Conservation (phyloP, 1,140 invertebrate genomes). For the Zaprionus lachaisei region DNA sequence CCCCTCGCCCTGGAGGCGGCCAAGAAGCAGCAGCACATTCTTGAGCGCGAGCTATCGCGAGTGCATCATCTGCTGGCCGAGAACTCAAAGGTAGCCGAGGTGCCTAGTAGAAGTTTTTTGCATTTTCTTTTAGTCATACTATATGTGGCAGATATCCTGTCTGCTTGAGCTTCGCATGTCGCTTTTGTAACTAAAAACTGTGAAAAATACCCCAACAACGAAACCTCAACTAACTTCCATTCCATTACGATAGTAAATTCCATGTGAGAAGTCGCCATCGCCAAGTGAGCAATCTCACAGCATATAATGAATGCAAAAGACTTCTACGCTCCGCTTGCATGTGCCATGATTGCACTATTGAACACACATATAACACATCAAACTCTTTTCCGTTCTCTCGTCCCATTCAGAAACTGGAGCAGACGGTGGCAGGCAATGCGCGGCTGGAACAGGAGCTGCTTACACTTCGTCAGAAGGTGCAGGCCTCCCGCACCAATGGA, state of each 20-base stretch:
- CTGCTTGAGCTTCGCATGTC: constrained; percentile 76
- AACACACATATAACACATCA: constrained; percentile 16
- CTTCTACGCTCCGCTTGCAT: constrained; percentile 66
- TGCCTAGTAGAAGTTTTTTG: constrained; percentile 84
- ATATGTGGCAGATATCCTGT: constrained; percentile 42
- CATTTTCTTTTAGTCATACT: constrained; percentile 46
- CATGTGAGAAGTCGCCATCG: not conserved
- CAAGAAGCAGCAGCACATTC: constrained; percentile 89
- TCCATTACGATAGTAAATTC: not conserved
- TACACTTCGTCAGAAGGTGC: constrained; percentile 92
- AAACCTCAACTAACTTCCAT: constrained; percentile 17
- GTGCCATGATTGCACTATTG: constrained; percentile 29
- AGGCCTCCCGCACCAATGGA: constrained; percentile 86
- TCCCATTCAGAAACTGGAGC: constrained; percentile 91
- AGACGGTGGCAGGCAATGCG: constrained; percentile 95
- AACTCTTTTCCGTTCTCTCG: constrained; percentile 6
- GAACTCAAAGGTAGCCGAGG: constrained; percentile 92
- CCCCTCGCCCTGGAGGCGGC: constrained; percentile 89
- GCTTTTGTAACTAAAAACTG: constrained; percentile 74
- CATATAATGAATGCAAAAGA: constrained; percentile 66
- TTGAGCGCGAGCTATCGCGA: constrained; percentile 93
- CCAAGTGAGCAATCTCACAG: not conserved
- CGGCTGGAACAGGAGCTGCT: constrained; percentile 94
- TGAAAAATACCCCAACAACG: constrained; percentile 14
- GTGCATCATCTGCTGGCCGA: constrained; percentile 93